phyloP scores from a whole-genome alignment of 2,888 invertebrate species.

The Cybosia mesomella region DNA sequence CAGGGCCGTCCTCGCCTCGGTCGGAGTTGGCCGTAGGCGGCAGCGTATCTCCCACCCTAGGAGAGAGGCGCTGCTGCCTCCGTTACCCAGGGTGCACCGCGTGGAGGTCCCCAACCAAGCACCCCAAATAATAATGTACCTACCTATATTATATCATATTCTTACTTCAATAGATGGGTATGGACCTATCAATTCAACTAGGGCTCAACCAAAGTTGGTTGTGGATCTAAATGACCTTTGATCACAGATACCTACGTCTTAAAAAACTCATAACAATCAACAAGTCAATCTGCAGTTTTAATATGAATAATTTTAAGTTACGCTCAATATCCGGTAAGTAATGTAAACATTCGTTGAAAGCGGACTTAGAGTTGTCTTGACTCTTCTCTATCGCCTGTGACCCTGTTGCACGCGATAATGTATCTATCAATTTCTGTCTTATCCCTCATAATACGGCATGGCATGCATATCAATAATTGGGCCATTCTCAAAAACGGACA shows the following conservation, averaged over 20 bases:
- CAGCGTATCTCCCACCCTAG: too few species aligned
- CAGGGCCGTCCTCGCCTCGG: too few species aligned
- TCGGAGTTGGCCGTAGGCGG: too few species aligned
- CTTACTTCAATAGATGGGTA: background rate
- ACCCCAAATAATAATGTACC: too few species aligned
- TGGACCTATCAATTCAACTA: background rate
- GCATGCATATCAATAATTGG: too few species aligned
- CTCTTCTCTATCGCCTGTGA: constrained; percentile 65
- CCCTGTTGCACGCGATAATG: constrained; percentile 66
- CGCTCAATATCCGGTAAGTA: constrained; percentile 34
- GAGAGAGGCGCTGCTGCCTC: too few species aligned
- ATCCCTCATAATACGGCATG: constrained; percentile 49
- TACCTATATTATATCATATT: too few species aligned
- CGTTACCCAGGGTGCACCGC: too few species aligned
- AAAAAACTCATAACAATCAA: constrained; percentile 11
- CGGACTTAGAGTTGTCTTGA: constrained; percentile 63
- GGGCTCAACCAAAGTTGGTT: background rate
- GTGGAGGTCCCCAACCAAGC: too few species aligned
- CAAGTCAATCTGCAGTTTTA: constrained; percentile 11
- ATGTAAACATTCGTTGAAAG: constrained; percentile 53
- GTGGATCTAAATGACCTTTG: constrained; percentile 16
- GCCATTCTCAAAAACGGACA: too few species aligned
- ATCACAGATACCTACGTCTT: constrained; percentile 12
- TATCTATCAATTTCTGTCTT: constrained; percentile 36
- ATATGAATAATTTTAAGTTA: background rate